Base-by-base conservation (phyloP, 1,140 invertebrate genomes). In the Neuroterus valhalla region DNA sequence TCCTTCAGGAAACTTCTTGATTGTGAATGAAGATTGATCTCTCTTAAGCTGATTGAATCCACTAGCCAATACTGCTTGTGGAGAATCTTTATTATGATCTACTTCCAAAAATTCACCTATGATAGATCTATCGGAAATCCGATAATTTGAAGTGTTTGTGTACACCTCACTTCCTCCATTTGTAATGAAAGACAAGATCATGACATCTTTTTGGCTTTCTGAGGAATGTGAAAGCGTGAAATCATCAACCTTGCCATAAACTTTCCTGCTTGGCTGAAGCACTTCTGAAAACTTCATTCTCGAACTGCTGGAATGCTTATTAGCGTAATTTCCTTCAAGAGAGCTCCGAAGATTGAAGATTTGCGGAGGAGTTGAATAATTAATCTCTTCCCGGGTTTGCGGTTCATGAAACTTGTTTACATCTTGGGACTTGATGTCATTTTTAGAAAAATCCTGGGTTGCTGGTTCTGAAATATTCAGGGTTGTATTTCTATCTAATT, bases 1-100 rank as follows among this genome's bases (percentile, higher is more conserved):
- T 62, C 23, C 26, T 38, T 38, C 23, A 26, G 55, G 21, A 62
- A 62, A 62, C 23, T 62, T 26, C 55, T 62, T 31, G n/a, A 62
- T 15, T 23, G 26, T 62, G n/a, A 31, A 62, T 62, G n/a, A 26
- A 62, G 55, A 62, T 26, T 62, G 17, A 52, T 52, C 19, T 21
- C 19, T n/a, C 5, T n/a, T 48, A 48, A 48, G 46, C 8, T 6
- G 23, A 62, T 62, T 62, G 26, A 62, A 62, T 62, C 31, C 31
- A n/a, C 12, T 38, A 31, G 14, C 3, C 21, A 62, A 62, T 26
- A 4, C 1, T 31, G 21, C 55, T 31, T 26, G 26, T 62, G 26
- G 2, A 31, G 12, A 38, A 62, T 62, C 23, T 14, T 12, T 23
- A 62, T 26, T 62, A 62, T 62, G 26, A 62, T 62, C 11, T 15